A percentile compares a stretch with the other conserved stretches of the same genome.
Conservation (phyloP, 2,888 invertebrate species). For the Physocephala rufipes region DNA sequence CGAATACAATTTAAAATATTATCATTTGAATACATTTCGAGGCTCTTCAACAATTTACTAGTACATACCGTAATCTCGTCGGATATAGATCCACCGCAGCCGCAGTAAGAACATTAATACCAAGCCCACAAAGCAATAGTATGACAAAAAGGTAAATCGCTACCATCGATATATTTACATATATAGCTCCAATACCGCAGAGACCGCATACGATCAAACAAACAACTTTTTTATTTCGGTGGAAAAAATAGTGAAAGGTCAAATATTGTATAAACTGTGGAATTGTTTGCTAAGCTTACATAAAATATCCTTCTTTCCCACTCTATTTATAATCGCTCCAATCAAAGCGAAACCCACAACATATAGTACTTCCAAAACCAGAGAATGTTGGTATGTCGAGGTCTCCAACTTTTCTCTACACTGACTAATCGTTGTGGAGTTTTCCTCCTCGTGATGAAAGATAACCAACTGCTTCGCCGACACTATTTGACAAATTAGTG, state of each 20-base stretch:
- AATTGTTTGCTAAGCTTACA: conserved; percentile 47
- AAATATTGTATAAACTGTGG: background rate
- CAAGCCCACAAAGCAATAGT: conserved; percentile 54
- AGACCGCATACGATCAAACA: conserved; percentile 51
- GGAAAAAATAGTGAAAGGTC: background rate
- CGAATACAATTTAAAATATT: background rate
- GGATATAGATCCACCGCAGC: conserved; percentile 61
- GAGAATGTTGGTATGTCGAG: conserved; percentile 54
- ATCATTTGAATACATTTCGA: background rate
- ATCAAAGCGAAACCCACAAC: conserved; percentile 56
- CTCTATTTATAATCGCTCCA: conserved; percentile 54
- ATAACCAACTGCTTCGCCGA: conserved; percentile 47
- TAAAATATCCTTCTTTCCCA: conserved; percentile 54
- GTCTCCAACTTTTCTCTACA: conserved; percentile 56
- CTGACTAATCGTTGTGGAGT: background rate
- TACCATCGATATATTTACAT: conserved; percentile 51
- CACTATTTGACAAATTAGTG: conserved; percentile 57
- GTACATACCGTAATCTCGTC: conserved; percentile 57
- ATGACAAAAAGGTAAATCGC: conserved; percentile 54
- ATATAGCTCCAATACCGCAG: conserved; percentile 50
- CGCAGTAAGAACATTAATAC: conserved; percentile 57
- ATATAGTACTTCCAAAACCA: conserved; percentile 54
- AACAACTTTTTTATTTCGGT: conserved; percentile 45
- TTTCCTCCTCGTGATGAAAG: conserved; percentile 16
- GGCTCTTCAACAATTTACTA: background rate